Conservation (phyloP, 2,113 vertebrate species). For the Dipodomys spectabilis region DNA sequence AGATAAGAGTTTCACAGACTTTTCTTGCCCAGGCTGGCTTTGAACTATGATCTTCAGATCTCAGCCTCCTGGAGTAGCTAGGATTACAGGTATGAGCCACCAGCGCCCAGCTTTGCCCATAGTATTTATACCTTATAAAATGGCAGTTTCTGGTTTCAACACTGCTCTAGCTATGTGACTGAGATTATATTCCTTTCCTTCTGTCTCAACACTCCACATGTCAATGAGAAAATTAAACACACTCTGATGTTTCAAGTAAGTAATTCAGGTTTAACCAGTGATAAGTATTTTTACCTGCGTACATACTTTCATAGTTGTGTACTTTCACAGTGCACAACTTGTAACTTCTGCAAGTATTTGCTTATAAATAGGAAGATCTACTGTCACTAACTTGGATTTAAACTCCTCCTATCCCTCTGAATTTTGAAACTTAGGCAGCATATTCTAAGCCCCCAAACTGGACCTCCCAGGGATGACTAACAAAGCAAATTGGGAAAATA, state of each 20-base stretch:
- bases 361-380: constrained; percentile 29
- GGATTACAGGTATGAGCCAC: too few species aligned
- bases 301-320: background rate
- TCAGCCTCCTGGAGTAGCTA: too few species aligned
- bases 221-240: background rate
- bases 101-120: background rate
- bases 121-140: constrained; percentile 46
- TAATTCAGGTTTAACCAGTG: background rate
- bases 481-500: background rate
- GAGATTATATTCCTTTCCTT: constrained; percentile 10
- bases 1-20: too few species aligned
- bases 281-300: background rate
- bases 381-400: background rate
- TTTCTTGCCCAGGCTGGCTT: too few species aligned
- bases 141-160: constrained; percentile 30
- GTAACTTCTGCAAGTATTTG: constrained; percentile 6
- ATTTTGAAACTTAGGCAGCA: background rate
- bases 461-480: background rate
- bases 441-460: background rate
- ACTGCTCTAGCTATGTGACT: background rate
- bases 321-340: background rate
- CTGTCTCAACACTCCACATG: background rate
- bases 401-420: background rate
- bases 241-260: constrained; percentile 8
- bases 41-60: too few species aligned